Evolutionary conservation across 2,113 vertebrate genomes (phyloP), one percentile per base, ranked within the genome.

Genomic region (Menidia beryllina): DNA sequence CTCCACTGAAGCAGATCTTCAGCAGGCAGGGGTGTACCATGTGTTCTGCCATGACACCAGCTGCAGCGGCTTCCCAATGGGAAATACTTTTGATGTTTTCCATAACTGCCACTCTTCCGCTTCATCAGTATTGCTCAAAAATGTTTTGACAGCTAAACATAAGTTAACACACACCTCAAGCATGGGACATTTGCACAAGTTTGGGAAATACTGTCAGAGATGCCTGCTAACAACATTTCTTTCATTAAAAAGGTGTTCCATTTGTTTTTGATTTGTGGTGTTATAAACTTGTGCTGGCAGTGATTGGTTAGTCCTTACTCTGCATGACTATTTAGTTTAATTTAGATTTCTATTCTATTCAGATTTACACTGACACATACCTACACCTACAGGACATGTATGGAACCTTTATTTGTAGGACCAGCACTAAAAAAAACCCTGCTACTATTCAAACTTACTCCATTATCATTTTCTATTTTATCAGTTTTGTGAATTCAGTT

Each of bases 51-150:
- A 83, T 79, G 68, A 77, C 61, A 79, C 72, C 91, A 92, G 87
- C 87, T 93, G 91, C 72, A 85, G 64, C 9, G 34, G 72, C 78
- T 83, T 89, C 87, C 90, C 90, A 82, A 36, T 72, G 90, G 89
- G 79, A 83, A 75, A 71, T 53, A 62, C 61, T 88, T 86, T 77
- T 85, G 88, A 87, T 91, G 86, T 86, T 87, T 90, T 90, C 75
- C 77, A 85, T 77, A 86, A 88, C 85, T 89, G 86, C 84, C 84
- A 91, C 72, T 92, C 89, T 91, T 92, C 89, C 80, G 83, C 88
- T 89, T 90, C 81, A 86, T 89, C 84, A 59, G 69, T 34, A 79
- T 86, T 67, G 69, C 70, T 89, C 87, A 85, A 72, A 89, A 65
- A 72, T 89, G 54, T 79, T 90, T 86, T 93, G 91, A 92, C 91